Evolutionary conservation across 2,113 vertebrate genomes (phyloP).

Genomic region (Lethenteron camtschaticum): DNA sequence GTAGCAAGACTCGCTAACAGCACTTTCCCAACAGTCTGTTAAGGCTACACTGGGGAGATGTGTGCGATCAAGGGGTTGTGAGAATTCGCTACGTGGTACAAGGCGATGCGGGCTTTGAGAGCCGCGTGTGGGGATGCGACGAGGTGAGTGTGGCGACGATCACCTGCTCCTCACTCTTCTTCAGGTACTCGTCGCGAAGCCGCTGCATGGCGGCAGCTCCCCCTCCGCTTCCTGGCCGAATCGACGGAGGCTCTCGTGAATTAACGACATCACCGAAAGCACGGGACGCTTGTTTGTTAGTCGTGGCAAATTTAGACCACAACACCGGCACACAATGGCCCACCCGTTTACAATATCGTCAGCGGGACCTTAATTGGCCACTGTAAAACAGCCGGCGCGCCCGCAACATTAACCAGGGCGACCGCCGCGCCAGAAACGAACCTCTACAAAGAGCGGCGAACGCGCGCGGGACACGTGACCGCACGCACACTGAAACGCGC

Average conservation of each 20-base stretch:
- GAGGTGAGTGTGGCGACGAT: too few relatives aligned
- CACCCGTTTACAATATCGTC: background rate
- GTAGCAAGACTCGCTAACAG: too few relatives aligned
- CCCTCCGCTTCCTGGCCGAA: conserved; percentile 1
- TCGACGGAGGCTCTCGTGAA: background rate
- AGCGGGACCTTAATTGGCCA: background rate
- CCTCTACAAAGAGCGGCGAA: background rate
- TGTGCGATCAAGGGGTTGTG: too few relatives aligned
- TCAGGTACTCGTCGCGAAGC: background rate
- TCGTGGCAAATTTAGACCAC: background rate
- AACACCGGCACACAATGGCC: background rate
- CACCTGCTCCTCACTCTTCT: background rate
- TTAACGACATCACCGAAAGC: background rate
- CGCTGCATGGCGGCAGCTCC: background rate
- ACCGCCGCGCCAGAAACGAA: background rate
- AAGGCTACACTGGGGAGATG: too few relatives aligned
- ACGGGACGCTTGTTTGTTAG: background rate
- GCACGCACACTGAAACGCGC: background rate
- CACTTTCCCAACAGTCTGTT: too few relatives aligned
- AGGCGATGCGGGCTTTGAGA: too few relatives aligned
- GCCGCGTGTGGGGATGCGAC: too few relatives aligned
- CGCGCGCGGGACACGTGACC: background rate
- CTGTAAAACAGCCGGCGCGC: background rate
- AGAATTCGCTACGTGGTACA: too few relatives aligned
- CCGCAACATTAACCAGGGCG: background rate